Base-by-base conservation (phyloP, 2,888 invertebrate species). In the Eupithecia tripunctaria region DNA sequence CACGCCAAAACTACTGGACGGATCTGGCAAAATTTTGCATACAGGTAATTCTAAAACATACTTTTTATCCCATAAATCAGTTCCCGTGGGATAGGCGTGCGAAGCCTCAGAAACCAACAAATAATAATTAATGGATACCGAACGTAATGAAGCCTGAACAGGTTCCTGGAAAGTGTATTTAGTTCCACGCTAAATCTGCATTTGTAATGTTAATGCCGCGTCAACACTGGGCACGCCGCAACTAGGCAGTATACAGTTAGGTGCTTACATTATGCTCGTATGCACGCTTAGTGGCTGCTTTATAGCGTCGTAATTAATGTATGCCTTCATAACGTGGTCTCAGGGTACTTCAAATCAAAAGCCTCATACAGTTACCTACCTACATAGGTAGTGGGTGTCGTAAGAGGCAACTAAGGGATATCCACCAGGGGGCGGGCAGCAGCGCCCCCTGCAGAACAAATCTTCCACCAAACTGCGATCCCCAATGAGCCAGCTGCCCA, bases 161-260 rank as follows among this genome's bases (percentile, higher is more conserved):
- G 38, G 14, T 64, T n/a, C 38, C 36, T n/a, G n/a, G 47, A 67
- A 70, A 67, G 60, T 14, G 70, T 25, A 69, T 38, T 14, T 29
- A 64, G 70, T 66, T 56, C 12, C 25, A 38, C 41, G 63, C 36
- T 32, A 67, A 69, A 68, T 74, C n/a, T 36, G 56, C 75, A 71
- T 75, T 73, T 71, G 68, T 71, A 70, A 75, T 73, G 64, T 75
- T 67, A 72, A 72, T 70, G 72, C 70, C 62, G 68, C 60, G 71
- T 72, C 75, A 74, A 71, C 72, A 71, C 47, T 67, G 51, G n/a
- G 64, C 70, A 74, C 68, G 73, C 67, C 65, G 68, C 60, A 71
- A 77, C 67, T 68, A 59, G 51, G 25, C 32, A 56, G 51, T 25
- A 1, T 51, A 15, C 3, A 38, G 41, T 21, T 71, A 43, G 70